Conservation (phyloP, 2,113 vertebrate species). For the Casuarius casuarius region DNA sequence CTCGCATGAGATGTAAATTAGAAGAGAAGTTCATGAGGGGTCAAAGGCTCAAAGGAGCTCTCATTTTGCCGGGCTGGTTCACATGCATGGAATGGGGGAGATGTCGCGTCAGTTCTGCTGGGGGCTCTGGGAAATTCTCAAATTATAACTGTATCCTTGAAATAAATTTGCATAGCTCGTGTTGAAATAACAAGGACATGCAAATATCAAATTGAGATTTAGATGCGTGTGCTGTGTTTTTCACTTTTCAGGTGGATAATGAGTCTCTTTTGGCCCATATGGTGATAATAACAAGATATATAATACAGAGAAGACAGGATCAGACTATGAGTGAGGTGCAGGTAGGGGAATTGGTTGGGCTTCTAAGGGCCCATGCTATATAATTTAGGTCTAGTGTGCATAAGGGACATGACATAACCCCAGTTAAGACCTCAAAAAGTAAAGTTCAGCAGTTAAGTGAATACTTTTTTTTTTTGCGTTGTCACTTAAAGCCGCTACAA, state of each 20-base stretch:
- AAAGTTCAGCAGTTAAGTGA: neutral
- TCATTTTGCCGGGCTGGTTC: neutral
- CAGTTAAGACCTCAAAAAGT: conserved; percentile 20
- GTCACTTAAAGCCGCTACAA: neutral
- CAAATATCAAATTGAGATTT: conserved; percentile 53
- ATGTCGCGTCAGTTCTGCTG: neutral
- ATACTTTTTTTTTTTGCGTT: neutral
- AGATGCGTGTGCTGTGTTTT: conserved; percentile 21
- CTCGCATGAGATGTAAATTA: neutral
- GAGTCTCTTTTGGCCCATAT: conserved; percentile 60
- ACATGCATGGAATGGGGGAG: neutral
- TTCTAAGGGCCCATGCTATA: neutral
- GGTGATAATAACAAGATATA: neutral
- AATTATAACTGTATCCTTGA: conserved; percentile 14
- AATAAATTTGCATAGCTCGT: conserved; percentile 22
- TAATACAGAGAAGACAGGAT: neutral
- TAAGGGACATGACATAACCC: neutral
- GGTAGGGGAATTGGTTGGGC: neutral
- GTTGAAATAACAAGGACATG: conserved; percentile 65
- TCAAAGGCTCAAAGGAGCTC: neutral
- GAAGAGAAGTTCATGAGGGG: conserved; percentile 1
- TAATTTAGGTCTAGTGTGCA: neutral
- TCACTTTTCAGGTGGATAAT: conserved; percentile 54
- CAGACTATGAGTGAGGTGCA: neutral
- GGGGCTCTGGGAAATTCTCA: conserved; percentile 19